Conservation (phyloP, 2,888 invertebrate genomes). For the Melanchra persicariae region DNA sequence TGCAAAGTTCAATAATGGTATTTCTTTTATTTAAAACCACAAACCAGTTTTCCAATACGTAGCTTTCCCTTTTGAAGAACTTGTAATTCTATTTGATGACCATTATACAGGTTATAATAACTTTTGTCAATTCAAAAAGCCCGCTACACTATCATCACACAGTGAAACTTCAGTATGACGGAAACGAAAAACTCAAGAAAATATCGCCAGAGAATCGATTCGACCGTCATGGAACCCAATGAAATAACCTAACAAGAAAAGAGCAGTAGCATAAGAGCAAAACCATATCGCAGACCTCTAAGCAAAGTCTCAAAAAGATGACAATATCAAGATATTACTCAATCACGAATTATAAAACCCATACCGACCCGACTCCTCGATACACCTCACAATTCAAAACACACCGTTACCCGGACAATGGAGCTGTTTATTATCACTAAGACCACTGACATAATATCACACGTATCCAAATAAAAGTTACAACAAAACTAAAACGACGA, state of each 20-base stretch:
- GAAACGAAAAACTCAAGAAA: not conserved
- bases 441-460: slow-evolving; percentile 87
- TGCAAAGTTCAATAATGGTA: not conserved
- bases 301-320: not conserved
- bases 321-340: slow-evolving; percentile 1
- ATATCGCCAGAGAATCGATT: not conserved
- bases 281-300: not conserved
- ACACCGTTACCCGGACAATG: slow-evolving; percentile 80
- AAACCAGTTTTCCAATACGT: not conserved
- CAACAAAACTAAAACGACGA: slow-evolving; percentile 77
- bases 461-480: slow-evolving; percentile 79
- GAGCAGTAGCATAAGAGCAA: not conserved
- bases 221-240: not conserved
- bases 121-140: not conserved
- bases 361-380: slow-evolving; percentile 19
- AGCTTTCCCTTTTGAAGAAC: slow-evolving; percentile 7
- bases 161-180: not conserved
- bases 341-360: slow-evolving; percentile 13
- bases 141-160: not conserved
- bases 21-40: not conserved
- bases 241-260: not conserved
- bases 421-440: slow-evolving; percentile 79
- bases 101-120: not conserved
- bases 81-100: not conserved
- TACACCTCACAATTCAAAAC: slow-evolving; percentile 40